phyloP scores from a whole-genome alignment of 2,888 invertebrate species.

The Cosmia pyralina region DNA sequence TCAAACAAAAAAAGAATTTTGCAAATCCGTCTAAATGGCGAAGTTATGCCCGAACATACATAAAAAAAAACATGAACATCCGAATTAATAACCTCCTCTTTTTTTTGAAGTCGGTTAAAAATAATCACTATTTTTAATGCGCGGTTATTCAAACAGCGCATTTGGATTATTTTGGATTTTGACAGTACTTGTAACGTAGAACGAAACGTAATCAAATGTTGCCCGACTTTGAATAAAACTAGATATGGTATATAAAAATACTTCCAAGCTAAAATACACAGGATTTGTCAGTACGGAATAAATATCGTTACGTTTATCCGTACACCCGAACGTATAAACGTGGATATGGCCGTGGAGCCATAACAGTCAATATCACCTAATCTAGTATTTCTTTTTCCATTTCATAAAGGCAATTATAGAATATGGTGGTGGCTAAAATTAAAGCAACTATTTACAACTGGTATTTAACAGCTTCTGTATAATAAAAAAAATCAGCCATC shows the following conservation, averaged over 20 bases:
- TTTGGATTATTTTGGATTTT: slow-evolving; percentile 1
- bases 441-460: neutral
- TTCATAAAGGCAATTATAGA: too few species aligned
- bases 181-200: slow-evolving; percentile 35
- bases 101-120: too few species aligned
- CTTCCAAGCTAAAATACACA: neutral
- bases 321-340: too few species aligned
- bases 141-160: slow-evolving; percentile 20
- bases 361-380: too few species aligned
- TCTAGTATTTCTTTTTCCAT: neutral
- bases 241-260: slow-evolving; percentile 18
- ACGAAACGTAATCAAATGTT: slow-evolving; percentile 55
- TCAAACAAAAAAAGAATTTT: too few species aligned
- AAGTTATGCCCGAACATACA: too few species aligned
- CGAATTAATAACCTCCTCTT: too few species aligned
- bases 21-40: too few species aligned
- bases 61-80: too few species aligned
- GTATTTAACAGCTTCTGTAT: neutral
- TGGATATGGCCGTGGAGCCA: neutral
- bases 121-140: too few species aligned
- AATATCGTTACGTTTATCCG: neutral
- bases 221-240: slow-evolving; percentile 7
- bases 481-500: too few species aligned
- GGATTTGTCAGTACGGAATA: neutral
- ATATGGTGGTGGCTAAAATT: neutral